Evolutionary conservation across 2,888 invertebrate species (phyloP), one percentile per base, ranked within the genome.

Genomic region (Poecilus cupreus): DNA sequence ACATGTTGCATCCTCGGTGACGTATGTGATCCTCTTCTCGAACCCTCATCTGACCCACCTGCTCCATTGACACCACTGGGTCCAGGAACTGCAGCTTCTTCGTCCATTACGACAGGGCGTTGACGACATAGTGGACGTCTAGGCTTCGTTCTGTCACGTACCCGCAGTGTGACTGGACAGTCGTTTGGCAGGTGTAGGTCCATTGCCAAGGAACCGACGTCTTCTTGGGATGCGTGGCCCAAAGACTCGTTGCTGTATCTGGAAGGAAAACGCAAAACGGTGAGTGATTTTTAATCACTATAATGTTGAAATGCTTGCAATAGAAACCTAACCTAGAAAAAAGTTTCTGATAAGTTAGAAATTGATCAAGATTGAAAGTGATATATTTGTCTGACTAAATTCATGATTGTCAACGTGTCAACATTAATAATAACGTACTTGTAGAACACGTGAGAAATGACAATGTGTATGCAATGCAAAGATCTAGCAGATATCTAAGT

Each of bases 41-140:
- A 86, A n/a, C 37, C 16, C 11, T 60, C 72, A 2, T 74, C 79
- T 20, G 64, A 24, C 18, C 39, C 32, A 10, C 10, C n/a, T 11
- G 0, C 22, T 10, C 39, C n/a, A 20, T 54, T 54, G 10, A 26
- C 39, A 8, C 51, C 51, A 37, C 64, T 68, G 0, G 72, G 46
- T 46, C 46, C 46, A 3, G 49, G 43, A 16, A 68, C 24, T n/a
- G 49, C 49, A 13, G 54, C 26, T 77, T 92, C 92, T 77, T 93
- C 92, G 51, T 93, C 92, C 84, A 95, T 95, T 83, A 94, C 93
- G 39, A 96, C 93, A 64, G 94, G 94, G 83, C 94, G 93, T 86
- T 96, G 96, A 5, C 96, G 89, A 6, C 94, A 91, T 54, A 96
- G 90, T 68, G 95, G 93, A 54, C 95, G 91, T 68, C 94, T 93